Base-by-base conservation (phyloP, 2,888 invertebrate species). In the Andricus curvator region DNA sequence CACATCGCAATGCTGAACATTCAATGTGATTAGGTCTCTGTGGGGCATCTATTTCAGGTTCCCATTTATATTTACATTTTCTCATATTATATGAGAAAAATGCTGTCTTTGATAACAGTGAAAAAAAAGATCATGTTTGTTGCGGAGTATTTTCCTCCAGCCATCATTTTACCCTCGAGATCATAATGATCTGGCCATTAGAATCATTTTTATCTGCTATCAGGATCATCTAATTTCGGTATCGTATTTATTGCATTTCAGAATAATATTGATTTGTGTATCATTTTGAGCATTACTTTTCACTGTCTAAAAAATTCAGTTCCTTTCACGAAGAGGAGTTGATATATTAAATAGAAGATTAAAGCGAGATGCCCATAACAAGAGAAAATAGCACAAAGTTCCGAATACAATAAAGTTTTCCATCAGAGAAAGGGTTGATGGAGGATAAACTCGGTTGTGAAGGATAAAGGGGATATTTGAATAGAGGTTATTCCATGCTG, bases 401-500 rank as follows among this genome's bases (percentile, higher is more conserved):
- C 33, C n/a, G 33, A 37, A 74, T 51, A 70, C 51, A 51, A 56
- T 56, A 56, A 56, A 56, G 29, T 56, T 74, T 74, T 56, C 56
- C 33, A 56, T 56, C 5, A 56, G 56, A 13, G 56, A 51, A 33
- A 37, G 51, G 29, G 2, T 74, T 25, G 20, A 56, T 51, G 33
- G 44, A 68, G 13, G 44, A 44, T 25, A 74, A 48, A n/a, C 17
- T 29, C 17, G 48, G 48, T 48, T 48, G 11, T 20, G 13, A 33
- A 17, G 33, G n/a, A 20, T 9, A 20, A n/a, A 48, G 51, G 29
- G 70, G 20, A 29, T 56, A 56, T n/a, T 56, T n/a, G 29, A 74
- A 74, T 56, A 74, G 74, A 74, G 74, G 74, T 33, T 74, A 74
- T 33, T 56, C 13, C 74, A 56, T 74, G 74, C 56, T 56, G 56